A percentile compares a stretch with the other conserved stretches of the same genome.
Evolutionary conservation across 2,797 vertebrate genomes (phyloP).

Genomic region (Squalus acanthias): DNA sequence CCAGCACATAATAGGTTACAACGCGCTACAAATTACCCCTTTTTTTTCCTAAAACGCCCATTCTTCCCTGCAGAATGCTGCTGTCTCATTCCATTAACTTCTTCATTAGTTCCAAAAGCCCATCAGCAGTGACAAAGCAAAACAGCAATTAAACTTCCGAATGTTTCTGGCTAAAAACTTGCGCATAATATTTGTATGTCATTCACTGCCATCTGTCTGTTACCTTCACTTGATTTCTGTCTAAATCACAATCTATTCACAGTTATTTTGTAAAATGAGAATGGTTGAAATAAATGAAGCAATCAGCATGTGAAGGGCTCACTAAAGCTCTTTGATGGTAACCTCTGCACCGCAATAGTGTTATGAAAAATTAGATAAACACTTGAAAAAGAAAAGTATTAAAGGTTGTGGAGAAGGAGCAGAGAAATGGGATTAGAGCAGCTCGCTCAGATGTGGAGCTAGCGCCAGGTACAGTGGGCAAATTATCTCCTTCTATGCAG

Average conservation of each 20-base stretch:
- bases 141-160: slow-evolving; percentile 39
- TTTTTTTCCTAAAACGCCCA: not conserved
- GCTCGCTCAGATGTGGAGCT: not conserved
- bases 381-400: not conserved
- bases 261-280: not conserved
- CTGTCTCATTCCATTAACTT: slow-evolving; percentile 41
- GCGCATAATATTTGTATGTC: slow-evolving; percentile 1
- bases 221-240: not conserved
- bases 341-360: not conserved
- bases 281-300: not conserved
- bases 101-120: slow-evolving; percentile 43
- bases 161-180: slow-evolving; percentile 22
- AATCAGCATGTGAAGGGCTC: not conserved
- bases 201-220: slow-evolving; percentile 16
- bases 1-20: slow-evolving; percentile 33
- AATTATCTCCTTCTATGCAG: not conserved
- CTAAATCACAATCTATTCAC: slow-evolving; percentile 12
- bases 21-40: not conserved
- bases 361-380: not conserved
- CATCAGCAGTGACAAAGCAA: slow-evolving; percentile 40
- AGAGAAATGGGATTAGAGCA: not conserved
- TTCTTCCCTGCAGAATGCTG: slow-evolving; percentile 37
- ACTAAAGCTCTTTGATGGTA: not conserved
- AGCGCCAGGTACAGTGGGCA: not conserved
- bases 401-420: not conserved